Percentiles rank a stretch among this genome's conserved stretches.
These are phyloP conservation scores for Escarpia spicata DNA, from an alignment of 2,888 invertebrate genomes.

Conservation along the genomic window DNA sequence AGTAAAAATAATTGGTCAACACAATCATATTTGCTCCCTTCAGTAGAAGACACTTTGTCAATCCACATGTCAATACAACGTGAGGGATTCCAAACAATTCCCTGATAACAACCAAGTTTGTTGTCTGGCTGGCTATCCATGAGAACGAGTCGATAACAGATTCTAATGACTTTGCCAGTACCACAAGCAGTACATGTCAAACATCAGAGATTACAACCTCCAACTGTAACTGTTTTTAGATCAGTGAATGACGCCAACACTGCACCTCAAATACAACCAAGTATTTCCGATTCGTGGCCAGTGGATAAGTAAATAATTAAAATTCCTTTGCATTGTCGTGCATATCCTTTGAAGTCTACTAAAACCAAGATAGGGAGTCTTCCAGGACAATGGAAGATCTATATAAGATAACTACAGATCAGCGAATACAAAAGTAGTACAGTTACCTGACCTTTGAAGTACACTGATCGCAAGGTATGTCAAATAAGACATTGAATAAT, in stretches of 20 bases:
- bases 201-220: background rate
- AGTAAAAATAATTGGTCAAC: background rate
- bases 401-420: background rate
- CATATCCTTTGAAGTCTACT: slow-evolving; percentile 9
- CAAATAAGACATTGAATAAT: background rate
- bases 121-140: background rate
- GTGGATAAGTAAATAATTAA: background rate
- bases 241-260: background rate
- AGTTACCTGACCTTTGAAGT: background rate
- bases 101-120: background rate
- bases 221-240: background rate
- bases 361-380: background rate
- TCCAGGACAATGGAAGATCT: background rate
- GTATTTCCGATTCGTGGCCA: background rate
- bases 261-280: background rate
- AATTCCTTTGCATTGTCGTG: background rate
- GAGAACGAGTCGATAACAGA: background rate
- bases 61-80: background rate
- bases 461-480: background rate
- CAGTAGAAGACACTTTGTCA: background rate
- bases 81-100: background rate
- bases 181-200: background rate
- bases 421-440: background rate
- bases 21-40: background rate
- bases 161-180: background rate